Conservation (phyloP, 2,113 vertebrate genomes). For the Anser brachyrhynchus region DNA sequence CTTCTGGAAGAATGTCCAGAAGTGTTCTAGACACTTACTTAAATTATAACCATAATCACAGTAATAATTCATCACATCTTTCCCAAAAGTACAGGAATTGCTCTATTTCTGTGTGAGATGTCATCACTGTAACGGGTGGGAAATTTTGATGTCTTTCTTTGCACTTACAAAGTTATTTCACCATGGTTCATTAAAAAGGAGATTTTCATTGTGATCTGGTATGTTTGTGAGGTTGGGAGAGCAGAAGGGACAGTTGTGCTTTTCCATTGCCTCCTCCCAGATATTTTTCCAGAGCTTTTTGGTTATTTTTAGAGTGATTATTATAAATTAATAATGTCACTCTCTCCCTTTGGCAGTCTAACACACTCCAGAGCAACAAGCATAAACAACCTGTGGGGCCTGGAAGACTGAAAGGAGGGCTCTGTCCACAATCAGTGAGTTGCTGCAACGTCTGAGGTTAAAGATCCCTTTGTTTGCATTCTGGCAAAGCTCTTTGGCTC, state of each 20-base stretch:
- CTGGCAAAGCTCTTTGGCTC: not conserved
- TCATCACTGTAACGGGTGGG: not conserved
- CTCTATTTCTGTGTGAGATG: not conserved
- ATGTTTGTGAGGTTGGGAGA: not conserved
- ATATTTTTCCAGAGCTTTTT: not conserved
- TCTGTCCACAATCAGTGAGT: not conserved
- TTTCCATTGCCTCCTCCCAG: not conserved
- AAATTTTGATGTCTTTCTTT: not conserved
- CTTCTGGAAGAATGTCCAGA: not conserved
- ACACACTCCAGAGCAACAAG: not conserved
- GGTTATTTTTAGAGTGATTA: conserved; percentile 10
- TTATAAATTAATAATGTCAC: conserved; percentile 28
- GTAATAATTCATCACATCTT: not conserved
- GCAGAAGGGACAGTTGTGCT: not conserved
- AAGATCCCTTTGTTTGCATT: conserved; percentile 28
- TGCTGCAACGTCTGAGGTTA: not conserved
- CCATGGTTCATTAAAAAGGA: not conserved
- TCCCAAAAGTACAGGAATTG: not conserved
- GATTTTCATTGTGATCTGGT: not conserved
- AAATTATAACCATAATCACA: not conserved
- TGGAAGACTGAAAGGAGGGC: not conserved
- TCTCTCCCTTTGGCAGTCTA: not conserved
- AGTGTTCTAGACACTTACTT: not conserved
- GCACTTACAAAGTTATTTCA: not conserved
- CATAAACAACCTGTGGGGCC: not conserved